Percentiles rank a stretch among this genome's conserved stretches.
Conservation (phyloP, 2,113 vertebrate species). For the Corvus hawaiiensis region DNA sequence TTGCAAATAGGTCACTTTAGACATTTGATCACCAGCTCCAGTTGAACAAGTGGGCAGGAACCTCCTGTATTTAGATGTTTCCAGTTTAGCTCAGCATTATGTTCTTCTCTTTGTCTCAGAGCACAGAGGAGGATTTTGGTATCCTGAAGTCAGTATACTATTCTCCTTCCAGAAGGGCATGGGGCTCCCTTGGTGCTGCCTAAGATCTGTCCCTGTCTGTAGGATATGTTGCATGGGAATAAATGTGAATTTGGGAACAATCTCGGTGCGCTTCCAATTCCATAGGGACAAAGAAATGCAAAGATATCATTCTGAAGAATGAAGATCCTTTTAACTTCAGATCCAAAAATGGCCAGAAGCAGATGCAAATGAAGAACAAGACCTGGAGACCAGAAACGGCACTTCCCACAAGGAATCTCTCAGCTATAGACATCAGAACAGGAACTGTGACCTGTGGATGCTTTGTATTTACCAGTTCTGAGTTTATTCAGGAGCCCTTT, state of each 20-base stretch:
- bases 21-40: not conserved
- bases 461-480: not conserved
- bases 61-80: not conserved
- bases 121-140: not conserved
- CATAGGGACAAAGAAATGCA: no score
- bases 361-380: not conserved
- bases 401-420: not conserved
- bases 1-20: not conserved
- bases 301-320: not conserved
- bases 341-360: not conserved
- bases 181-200: no score
- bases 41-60: not conserved
- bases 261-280: no score
- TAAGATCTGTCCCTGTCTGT: no score
- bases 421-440: not conserved
- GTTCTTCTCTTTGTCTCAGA: not conserved
- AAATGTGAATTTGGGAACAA: no score
- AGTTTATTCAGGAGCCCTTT: not conserved
- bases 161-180: no score
- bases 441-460: not conserved
- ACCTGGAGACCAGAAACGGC: not conserved
- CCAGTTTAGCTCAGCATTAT: not conserved
- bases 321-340: not conserved
- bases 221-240: no score
- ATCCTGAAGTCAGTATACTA: no score